Conservation (phyloP, 1,140 invertebrate genomes). For the Drosophila nigromelanica region DNA sequence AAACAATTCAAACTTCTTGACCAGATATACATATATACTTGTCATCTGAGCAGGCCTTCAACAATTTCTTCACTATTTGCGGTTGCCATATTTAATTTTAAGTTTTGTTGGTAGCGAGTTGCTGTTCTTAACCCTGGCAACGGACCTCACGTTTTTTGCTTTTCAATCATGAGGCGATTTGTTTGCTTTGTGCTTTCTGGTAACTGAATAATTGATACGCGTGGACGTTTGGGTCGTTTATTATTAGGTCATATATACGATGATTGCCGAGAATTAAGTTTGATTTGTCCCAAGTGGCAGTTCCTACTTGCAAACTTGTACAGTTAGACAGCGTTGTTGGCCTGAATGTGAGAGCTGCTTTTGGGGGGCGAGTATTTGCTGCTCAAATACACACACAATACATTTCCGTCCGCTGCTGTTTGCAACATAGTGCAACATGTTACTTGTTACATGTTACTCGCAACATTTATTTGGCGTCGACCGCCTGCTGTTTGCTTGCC, state of each 20-base stretch:
- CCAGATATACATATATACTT: too few relatives aligned
- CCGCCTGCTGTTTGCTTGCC: constrained; percentile 32
- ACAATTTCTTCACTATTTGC: too few relatives aligned
- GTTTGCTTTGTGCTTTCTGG: neutral
- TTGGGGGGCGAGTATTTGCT: constrained; percentile 6
- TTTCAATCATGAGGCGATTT: neutral
- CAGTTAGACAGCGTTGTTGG: neutral
- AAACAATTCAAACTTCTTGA: too few relatives aligned
- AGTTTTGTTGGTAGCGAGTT: neutral
- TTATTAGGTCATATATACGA: constrained; percentile 12
- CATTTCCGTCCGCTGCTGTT: constrained; percentile 13
- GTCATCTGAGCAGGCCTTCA: too few relatives aligned
- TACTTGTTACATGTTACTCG: constrained; percentile 12
- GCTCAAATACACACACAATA: constrained; percentile 10
- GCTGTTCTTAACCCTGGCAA: neutral
- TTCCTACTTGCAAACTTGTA: too few relatives aligned
- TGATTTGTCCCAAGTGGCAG: constrained; percentile 15
- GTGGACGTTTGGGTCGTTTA: neutral
- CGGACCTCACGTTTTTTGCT: neutral
- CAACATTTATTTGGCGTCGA: constrained; percentile 23
- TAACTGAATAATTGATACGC: constrained; percentile 6
- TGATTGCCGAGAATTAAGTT: constrained; percentile 26
- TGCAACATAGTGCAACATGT: neutral
- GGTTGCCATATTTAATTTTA: too few relatives aligned
- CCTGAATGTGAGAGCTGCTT: neutral